Conservation (phyloP, 2,113 vertebrate genomes). For the human (Homo sapiens) region DNA sequence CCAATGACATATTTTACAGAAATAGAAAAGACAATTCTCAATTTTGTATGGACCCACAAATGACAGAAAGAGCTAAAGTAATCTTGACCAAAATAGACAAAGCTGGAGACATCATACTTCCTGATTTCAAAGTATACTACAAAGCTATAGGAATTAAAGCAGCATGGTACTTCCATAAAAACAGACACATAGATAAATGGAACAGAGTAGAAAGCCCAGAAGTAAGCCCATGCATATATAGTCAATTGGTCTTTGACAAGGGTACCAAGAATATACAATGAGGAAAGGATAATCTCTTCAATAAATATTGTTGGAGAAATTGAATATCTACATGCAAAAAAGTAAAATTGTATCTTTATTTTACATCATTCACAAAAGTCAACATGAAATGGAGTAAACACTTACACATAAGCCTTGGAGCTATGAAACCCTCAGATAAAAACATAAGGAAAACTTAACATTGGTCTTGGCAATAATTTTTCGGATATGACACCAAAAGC, state of each 20-base stretch:
- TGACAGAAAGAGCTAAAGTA: neutral
- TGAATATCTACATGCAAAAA: neutral
- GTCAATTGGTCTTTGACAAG: neutral
- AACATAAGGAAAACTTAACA: neutral
- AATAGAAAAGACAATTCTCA: neutral
- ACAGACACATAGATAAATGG: neutral
- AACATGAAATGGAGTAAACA: neutral
- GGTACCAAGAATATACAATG: neutral
- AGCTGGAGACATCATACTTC: neutral
- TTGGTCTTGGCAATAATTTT: neutral
- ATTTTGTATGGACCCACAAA: neutral
- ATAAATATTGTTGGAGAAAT: neutral
- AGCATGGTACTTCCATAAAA: neutral
- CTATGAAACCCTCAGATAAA: neutral
- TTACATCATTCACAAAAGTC: neutral
- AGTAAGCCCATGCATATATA: neutral
- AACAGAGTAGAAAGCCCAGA: neutral
- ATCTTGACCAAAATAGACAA: neutral
- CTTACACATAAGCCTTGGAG: neutral
- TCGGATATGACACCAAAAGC: neutral
- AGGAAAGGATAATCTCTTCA: neutral
- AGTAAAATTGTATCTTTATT: neutral
- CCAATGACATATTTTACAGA: neutral
- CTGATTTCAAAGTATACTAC: neutral
- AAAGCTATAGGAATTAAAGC: neutral